Percentiles rank a stretch among this genome's conserved stretches.
Conservation (phyloP, 2,113 vertebrate species). For the Lepus europaeus region DNA sequence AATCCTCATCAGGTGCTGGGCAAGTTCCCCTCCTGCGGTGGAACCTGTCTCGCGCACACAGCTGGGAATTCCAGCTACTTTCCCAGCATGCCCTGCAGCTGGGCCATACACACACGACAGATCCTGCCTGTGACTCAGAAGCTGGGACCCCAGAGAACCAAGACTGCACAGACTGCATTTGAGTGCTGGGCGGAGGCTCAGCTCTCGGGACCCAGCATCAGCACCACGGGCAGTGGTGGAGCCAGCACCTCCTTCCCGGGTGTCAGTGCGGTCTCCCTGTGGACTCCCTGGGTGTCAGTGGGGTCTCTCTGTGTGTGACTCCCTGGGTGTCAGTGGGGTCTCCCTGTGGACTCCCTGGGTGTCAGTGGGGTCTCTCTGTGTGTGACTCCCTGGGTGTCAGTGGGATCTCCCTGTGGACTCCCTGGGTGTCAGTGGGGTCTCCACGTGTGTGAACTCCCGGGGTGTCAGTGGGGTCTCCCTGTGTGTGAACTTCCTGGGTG, state of each 20-base stretch:
- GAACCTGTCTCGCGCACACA: not conserved
- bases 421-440: too few relatives aligned
- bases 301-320: too few relatives aligned
- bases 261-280: too few relatives aligned
- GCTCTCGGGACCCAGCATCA: not conserved
- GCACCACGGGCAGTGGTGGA: not conserved
- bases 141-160: not conserved
- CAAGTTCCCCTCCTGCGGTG: not conserved
- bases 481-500: too few relatives aligned
- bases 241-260: not conserved
- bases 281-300: too few relatives aligned
- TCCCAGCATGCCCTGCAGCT: not conserved
- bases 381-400: too few relatives aligned
- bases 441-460: too few relatives aligned
- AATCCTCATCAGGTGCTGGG: not conserved
- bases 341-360: too few relatives aligned
- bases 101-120: not conserved
- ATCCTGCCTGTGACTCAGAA: not conserved
- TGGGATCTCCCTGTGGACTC: too few relatives aligned
- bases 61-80: not conserved
- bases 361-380: too few relatives aligned
- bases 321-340: too few relatives aligned
- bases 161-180: not conserved
- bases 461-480: too few relatives aligned
- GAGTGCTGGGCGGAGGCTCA: not conserved